A percentile compares a stretch with the other conserved stretches of the same genome.
Conservation (phyloP, 1,140 invertebrate genomes). For the Helicoverpa armigera region DNA sequence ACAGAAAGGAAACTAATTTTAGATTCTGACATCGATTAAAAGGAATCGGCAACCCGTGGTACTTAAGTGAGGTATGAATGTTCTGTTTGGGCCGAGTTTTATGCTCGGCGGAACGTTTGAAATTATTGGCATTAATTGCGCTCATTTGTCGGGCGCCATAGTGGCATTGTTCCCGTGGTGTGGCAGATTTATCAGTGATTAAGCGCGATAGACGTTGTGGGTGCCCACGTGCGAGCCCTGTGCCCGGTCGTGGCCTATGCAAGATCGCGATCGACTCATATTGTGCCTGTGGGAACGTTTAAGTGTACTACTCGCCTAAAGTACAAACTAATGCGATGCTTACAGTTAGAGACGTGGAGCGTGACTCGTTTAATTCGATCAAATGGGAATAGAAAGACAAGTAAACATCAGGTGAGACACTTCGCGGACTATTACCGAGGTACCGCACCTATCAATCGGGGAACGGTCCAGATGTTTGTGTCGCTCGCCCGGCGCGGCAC, state of each 20-base stretch:
- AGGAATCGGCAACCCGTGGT: conserved; percentile 21
- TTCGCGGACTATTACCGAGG: conserved; percentile 57
- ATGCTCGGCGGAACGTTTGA: conserved; percentile 40
- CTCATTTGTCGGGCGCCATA: conserved; percentile 75
- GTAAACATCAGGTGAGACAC: conserved; percentile 57
- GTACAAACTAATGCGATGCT: conserved; percentile 26
- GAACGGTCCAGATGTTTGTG: conserved; percentile 70
- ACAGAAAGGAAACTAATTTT: conserved; percentile 45
- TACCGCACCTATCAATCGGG: conserved; percentile 66
- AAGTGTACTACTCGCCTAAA: conserved; percentile 49
- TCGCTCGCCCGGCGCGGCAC: conserved; percentile 63
- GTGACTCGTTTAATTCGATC: conserved; percentile 48
- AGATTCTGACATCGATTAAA: conserved; percentile 40
- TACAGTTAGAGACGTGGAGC: conserved; percentile 39
- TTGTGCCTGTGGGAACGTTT: conserved; percentile 73
- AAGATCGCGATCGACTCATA: conserved; percentile 73
- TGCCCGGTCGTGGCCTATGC: conserved; percentile 73
- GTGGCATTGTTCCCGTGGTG: conserved; percentile 69
- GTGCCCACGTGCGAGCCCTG: conserved; percentile 72
- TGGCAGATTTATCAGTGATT: conserved; percentile 76
- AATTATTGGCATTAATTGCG: conserved; percentile 67
- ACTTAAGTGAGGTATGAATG: conserved; percentile 32
- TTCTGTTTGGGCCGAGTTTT: conserved; percentile 36
- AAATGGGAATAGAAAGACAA: conserved; percentile 43
- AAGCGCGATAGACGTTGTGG: conserved; percentile 69